phyloP scores from a whole-genome alignment of 2,888 invertebrate genomes.

The Malthinus flaveolus region DNA sequence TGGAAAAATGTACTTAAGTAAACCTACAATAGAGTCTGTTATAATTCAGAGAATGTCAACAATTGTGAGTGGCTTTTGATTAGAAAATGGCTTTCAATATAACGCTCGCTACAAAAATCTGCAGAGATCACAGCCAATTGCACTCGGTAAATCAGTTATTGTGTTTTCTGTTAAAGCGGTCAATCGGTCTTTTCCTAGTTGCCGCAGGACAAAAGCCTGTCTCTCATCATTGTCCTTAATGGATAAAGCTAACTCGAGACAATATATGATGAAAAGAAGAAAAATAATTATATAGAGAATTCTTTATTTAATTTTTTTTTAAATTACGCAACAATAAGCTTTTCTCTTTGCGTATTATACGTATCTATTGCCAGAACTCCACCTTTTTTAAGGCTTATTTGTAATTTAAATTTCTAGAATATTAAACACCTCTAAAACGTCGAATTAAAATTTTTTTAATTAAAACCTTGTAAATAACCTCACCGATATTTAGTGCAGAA shows the following conservation, averaged over 20 bases:
- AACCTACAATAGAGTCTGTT: not conserved
- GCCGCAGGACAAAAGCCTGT: slow-evolving; percentile 30
- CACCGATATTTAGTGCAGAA: too few relatives aligned
- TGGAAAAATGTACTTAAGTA: too few relatives aligned
- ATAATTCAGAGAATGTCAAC: slow-evolving; percentile 9
- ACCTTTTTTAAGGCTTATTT: too few relatives aligned
- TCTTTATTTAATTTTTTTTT: too few relatives aligned
- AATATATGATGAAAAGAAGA: slow-evolving; percentile 18
- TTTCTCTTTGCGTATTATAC: too few relatives aligned
- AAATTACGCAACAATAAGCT: too few relatives aligned
- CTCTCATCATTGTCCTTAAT: slow-evolving; percentile 35
- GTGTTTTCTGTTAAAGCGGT: slow-evolving; percentile 40
- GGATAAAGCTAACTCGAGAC: slow-evolving; percentile 29
- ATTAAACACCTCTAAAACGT: too few relatives aligned
- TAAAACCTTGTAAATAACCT: too few relatives aligned
- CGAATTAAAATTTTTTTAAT: too few relatives aligned
- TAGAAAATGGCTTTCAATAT: slow-evolving; percentile 11
- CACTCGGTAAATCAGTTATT: slow-evolving; percentile 41
- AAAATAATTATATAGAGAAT: too few relatives aligned
- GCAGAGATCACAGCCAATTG: slow-evolving; percentile 39
- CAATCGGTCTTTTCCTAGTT: slow-evolving; percentile 35
- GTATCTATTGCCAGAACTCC: too few relatives aligned
- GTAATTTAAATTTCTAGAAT: too few relatives aligned
- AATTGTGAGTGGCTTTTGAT: slow-evolving; percentile 13
- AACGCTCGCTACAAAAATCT: slow-evolving; percentile 14